These are phyloP conservation scores for Ormyrus nitidulus DNA, from an alignment of 2,888 invertebrate genomes.

Conservation along the genomic window DNA sequence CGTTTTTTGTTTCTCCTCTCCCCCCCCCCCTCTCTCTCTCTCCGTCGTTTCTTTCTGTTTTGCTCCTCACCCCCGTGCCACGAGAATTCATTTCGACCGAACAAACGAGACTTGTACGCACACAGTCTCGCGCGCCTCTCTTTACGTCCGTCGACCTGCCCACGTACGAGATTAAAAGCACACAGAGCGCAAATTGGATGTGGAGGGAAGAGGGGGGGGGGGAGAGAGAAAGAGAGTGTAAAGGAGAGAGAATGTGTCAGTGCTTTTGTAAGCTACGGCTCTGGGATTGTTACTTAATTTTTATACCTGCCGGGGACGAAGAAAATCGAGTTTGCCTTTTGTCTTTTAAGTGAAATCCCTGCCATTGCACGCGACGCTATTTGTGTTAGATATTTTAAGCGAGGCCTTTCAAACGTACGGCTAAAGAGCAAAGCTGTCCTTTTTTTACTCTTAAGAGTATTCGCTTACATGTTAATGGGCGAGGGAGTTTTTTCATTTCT, in stretches of 20 bases:
- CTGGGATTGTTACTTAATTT: conserved; percentile 40
- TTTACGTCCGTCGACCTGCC: conserved; percentile 61
- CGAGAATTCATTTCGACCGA: conserved; percentile 56
- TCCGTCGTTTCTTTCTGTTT: not conserved
- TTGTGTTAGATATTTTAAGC: no score
- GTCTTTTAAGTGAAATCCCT: not conserved
- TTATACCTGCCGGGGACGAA: not conserved
- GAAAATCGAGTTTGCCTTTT: conserved; percentile 31
- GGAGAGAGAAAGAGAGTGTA: not conserved
- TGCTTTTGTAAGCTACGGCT: conserved; percentile 8
- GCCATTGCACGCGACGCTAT: not conserved
- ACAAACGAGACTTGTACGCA: conserved; percentile 53
- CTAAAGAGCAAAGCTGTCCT: no score
- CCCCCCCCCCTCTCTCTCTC: conserved; percentile 16
- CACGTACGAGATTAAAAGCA: conserved; percentile 59
- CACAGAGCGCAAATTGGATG: conserved; percentile 58
- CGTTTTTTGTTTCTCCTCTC: conserved; percentile 22
- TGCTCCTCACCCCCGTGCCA: conserved; percentile 5
- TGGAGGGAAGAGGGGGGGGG: not conserved
- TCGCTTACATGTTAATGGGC: no score
- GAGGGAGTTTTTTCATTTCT: no score
- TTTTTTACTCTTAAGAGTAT: no score
- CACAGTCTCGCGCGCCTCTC: conserved; percentile 36
- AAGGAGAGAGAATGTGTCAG: conserved; percentile 7
- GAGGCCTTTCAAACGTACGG: no score